Percentiles rank a stretch among this genome's conserved stretches.
Conservation (phyloP, 35 echinoderm and acorn worm species). For the Apostichopus parvimensis region DNA sequence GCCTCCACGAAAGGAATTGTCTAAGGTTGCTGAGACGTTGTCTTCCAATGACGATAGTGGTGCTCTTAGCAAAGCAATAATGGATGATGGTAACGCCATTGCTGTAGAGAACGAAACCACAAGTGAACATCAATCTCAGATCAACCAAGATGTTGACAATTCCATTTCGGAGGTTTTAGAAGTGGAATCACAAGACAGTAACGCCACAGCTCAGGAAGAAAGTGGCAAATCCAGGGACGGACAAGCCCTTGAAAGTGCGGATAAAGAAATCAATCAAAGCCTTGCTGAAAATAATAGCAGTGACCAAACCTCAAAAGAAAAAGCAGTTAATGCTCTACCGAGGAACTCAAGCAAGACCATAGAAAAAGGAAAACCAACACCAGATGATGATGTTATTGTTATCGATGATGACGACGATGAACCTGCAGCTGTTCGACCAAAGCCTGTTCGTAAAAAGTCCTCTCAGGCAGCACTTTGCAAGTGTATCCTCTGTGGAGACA, state of each 20-base stretch:
- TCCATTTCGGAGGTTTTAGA: no score
- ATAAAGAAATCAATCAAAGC: neutral
- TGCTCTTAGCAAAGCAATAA: neutral
- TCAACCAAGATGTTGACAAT: neutral
- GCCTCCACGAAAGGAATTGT: neutral
- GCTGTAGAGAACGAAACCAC: neutral
- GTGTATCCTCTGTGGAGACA: constrained; percentile 58
- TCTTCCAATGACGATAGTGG: neutral
- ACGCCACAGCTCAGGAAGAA: no score
- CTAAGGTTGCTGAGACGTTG: neutral
- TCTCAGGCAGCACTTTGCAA: constrained; percentile 40
- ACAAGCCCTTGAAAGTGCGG: neutral
- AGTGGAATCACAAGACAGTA: no score
- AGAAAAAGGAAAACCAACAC: neutral
- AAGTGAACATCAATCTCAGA: neutral
- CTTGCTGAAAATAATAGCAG: neutral
- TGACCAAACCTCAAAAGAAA: neutral
- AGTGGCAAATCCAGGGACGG: no score
- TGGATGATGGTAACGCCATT: neutral
- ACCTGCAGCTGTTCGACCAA: neutral
- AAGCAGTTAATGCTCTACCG: neutral
- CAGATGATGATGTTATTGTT: constrained; percentile 48
- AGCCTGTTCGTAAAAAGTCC: constrained; percentile 26
- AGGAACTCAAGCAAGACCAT: constrained; percentile 2
- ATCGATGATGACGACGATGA: constrained; percentile 46